phyloP scores from a whole-genome alignment of 2,888 invertebrate species.

The Pheosia gnoma region DNA sequence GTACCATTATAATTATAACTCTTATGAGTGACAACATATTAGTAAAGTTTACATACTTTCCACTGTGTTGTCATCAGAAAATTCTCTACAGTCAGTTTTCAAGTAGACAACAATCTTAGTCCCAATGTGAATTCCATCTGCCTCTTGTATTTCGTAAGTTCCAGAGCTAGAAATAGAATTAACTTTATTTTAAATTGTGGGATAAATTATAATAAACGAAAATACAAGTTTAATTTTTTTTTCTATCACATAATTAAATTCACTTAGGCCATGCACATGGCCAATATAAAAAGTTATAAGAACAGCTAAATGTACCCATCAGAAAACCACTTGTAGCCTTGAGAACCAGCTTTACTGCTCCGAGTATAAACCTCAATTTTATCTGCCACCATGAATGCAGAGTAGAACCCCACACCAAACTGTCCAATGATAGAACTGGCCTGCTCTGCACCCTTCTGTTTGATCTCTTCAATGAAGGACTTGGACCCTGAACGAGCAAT shows the following conservation, averaged over 20 bases:
- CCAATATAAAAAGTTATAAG: background rate
- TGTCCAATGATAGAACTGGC: conserved; percentile 96
- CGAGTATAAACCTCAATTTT: conserved; percentile 96
- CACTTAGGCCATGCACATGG: too few relatives aligned
- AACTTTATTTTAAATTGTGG: background rate
- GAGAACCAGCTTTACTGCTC: conserved; percentile 85
- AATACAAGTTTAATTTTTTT: too few relatives aligned
- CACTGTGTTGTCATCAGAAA: conserved; percentile 93
- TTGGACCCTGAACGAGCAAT: conserved; percentile 98
- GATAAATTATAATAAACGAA: background rate
- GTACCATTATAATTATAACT: background rate
- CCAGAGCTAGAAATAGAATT: conserved; percentile 86
- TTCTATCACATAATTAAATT: too few relatives aligned
- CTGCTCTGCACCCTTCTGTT: conserved; percentile 85
- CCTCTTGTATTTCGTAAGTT: conserved; percentile 94
- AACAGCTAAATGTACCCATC: conserved; percentile 88
- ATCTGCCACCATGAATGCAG: conserved; percentile 98
- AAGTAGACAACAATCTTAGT: conserved; percentile 97
- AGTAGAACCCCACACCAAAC: conserved; percentile 99
- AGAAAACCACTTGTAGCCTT: conserved; percentile 94
- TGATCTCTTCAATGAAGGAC: conserved; percentile 93
- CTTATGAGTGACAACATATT: conserved; percentile 1
- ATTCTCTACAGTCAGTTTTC: conserved; percentile 94
- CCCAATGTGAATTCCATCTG: conserved; percentile 92
- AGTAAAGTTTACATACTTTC: conserved; percentile 78